Percentiles rank a stretch among this genome's conserved stretches.
These are phyloP conservation scores for Armadillidium nasatum DNA, from an alignment of 1,140 invertebrate genomes.

Conservation along the genomic window DNA sequence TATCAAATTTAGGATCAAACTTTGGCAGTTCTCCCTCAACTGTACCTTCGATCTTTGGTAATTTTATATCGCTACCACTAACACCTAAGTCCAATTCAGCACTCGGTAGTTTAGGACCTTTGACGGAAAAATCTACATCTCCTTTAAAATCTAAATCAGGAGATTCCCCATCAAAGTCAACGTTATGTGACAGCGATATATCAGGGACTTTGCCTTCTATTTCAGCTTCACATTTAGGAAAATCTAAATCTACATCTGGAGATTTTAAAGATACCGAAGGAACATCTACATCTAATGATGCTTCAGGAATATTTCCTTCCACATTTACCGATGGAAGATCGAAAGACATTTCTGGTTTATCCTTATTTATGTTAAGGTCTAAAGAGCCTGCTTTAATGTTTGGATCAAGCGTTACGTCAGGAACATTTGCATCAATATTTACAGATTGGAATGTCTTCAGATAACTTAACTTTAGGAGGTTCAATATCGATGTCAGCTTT, in stretches of 20 bases:
- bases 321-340: conserved; percentile 16
- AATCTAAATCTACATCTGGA: conserved; percentile 18
- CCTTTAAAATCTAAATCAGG: conserved; percentile 12
- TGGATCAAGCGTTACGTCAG: conserved; percentile 9
- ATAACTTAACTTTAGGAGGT: too few species aligned
- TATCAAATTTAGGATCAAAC: too few species aligned
- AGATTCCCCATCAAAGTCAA: background rate
- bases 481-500: background rate
- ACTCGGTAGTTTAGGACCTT: background rate
- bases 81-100: conserved; percentile 10
- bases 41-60: conserved; percentile 1
- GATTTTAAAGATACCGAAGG: too few species aligned
- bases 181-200: background rate
- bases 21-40: background rate
- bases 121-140: background rate
- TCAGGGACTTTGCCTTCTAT: conserved; percentile 13
- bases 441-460: too few species aligned
- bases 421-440: background rate
- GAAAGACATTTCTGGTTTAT: background rate
- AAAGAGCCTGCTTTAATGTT: too few species aligned
- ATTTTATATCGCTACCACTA: conserved; percentile 13
- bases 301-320: conserved; percentile 13
- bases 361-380: too few species aligned
- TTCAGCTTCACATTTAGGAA: background rate
- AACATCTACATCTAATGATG: too few species aligned